Evolutionary conservation across 2,888 invertebrate genomes (phyloP), one percentile per base, ranked within the genome.

Genomic region (Himalopsyche japonica): DNA sequence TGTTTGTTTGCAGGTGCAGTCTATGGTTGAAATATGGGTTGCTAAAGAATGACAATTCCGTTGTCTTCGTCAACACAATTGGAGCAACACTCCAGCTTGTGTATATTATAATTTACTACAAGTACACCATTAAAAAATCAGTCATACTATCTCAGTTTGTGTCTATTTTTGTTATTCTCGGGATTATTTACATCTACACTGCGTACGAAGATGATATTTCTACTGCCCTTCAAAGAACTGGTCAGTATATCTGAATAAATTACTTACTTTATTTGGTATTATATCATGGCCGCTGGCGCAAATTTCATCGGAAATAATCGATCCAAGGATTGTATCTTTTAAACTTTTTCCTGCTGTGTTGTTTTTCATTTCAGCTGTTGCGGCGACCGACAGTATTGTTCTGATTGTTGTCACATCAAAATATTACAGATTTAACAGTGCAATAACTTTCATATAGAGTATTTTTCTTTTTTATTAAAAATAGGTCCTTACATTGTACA

Each of bases 21-120:
- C 91, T 97, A 83, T 97, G 97, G 97, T 90, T 97, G 47, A 92
- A 95, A 79, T 98, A 98, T 91, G 97, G 97, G 47, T 91, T 95
- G 86, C 90, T 95, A 82, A 96, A 96, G 88, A 90, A 92, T 87
- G 97, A 97, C 89, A 91, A 91, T 81, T 95, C 95, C 84, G 93
- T 97, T 87, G 92, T 95, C 81, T 90, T 95, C 88, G 96, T 97
- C 0, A 98, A 98, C 89, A 90, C 93, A 47, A 93, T 97, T 88
- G 97, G 97, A 20, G 89, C 95, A 5, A 90, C 93, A 15, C 91
- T 97, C 79, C 96, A 97, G 92, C 90, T 94, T 78, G 90, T 92
- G 34, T 97, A 97, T 89, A 92, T 94, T 4, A 88, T 94, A 57
- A 93, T 95, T 87, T 97, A 95, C 90, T 95, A 95, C 88, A 91